Conservation (phyloP, 2,797 vertebrate species). For the Microchirus variegatus region DNA sequence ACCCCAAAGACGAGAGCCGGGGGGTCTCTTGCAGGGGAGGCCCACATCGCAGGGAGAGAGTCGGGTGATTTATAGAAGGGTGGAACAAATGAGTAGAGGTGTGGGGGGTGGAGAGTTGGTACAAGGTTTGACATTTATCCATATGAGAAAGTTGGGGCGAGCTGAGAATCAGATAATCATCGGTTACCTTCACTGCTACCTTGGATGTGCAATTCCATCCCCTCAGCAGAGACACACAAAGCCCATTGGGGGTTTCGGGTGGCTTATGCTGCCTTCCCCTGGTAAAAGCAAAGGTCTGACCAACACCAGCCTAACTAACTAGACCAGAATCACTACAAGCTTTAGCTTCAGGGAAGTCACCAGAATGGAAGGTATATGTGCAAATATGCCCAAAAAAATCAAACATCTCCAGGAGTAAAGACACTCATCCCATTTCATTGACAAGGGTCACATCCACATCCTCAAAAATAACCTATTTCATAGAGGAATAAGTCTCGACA, state of each 20-base stretch:
- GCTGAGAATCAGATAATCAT: slow-evolving; percentile 57
- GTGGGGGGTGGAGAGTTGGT: slow-evolving; percentile 4
- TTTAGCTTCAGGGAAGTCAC: slow-evolving; percentile 7
- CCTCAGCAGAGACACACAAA: slow-evolving; percentile 61
- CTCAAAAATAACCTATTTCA: slow-evolving; percentile 26
- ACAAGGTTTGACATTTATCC: slow-evolving; percentile 62
- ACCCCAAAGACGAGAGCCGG: slow-evolving; percentile 43
- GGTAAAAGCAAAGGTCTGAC: slow-evolving; percentile 52
- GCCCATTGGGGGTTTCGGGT: slow-evolving; percentile 71
- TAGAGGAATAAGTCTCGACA: slow-evolving; percentile 22
- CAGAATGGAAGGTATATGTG: slow-evolving; percentile 23
- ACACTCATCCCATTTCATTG: slow-evolving; percentile 35
- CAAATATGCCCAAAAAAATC: too few relatives aligned
- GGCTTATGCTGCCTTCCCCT: slow-evolving; percentile 38
- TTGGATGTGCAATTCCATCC: slow-evolving; percentile 76
- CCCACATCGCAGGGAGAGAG: slow-evolving; percentile 23
- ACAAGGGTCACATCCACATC: slow-evolving; percentile 33
- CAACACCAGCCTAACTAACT: slow-evolving; percentile 67
- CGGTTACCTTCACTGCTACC: slow-evolving; percentile 67
- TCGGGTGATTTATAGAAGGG: slow-evolving; percentile 71
- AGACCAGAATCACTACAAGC: slow-evolving; percentile 35
- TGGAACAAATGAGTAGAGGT: slow-evolving; percentile 51
- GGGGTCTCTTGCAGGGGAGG: slow-evolving; percentile 45
- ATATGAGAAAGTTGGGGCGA: slow-evolving; percentile 53
- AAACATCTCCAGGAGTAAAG: slow-evolving; percentile 11